Base-by-base conservation (phyloP, 2,888 invertebrate genomes). In the Ochropleura leucogaster region DNA sequence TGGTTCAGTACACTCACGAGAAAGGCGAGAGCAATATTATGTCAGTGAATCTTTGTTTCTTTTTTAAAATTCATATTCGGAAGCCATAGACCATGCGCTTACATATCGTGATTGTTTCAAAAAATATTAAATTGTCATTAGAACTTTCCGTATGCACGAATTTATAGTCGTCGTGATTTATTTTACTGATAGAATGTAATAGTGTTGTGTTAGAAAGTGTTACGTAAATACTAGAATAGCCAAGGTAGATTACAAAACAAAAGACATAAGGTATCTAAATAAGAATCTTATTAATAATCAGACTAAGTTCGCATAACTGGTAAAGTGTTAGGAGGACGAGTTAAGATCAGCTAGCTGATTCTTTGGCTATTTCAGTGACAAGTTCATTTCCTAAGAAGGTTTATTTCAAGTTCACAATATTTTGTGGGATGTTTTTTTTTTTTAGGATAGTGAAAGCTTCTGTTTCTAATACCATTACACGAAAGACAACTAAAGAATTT, bases 111-210 rank as follows among this genome's bases (percentile, higher is more conserved):
- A 78, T 55, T 59, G 47, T 74, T 63, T 42, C 4, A 49, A 55
- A 72, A 53, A 44, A 53, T 60, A 83, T 84, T 73, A 83, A 75
- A 63, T 73, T 64, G 65, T 60, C 74, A 73, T 81, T 81, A 81
- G 74, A 75, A 55, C 53, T 74, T 78, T 68, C 18, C 16, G 18
- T 12, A 42, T 42, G 53, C 40, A 46, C 47, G 53, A 49, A 64
- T 66, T 68, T 55, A 49, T 59, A 51, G 59, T 40, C 40, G 7
- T 55, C n/a, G 62, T 81, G 72, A 77, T 71, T 67, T 47, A 73
- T 73, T 53, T 68, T 55, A 47, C 40, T 69, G 59, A 67, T 72
- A 67, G 10, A 40, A 57, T 42, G 62, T 68, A 72, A 69, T 79
- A 62, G 12, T n/a, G n/a, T 30, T 20, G 20, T 40, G 44, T 42